phyloP scores from a whole-genome alignment of 2,113 vertebrate species.

The Hemibagrus wyckioides region DNA sequence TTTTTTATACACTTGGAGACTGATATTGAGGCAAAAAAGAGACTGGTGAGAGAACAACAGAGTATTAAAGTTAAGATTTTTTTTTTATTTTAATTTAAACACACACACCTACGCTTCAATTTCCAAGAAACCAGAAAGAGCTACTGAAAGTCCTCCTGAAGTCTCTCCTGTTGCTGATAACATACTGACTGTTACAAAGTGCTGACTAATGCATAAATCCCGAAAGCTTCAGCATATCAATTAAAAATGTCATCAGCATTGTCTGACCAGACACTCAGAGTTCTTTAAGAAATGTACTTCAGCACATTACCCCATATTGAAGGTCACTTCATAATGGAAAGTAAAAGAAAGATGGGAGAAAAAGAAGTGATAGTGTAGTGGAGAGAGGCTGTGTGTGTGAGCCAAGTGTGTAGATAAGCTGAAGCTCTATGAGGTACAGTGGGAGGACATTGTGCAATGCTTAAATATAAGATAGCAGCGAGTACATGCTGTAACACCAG shows the following conservation, averaged over 20 bases:
- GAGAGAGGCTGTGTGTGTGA: neutral
- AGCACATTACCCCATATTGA: neutral
- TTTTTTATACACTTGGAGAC: no score
- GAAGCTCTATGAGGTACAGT: neutral
- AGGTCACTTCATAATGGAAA: neutral
- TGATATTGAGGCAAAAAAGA: no score
- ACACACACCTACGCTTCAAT: neutral
- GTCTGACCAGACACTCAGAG: neutral
- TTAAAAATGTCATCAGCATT: neutral
- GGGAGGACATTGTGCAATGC: neutral
- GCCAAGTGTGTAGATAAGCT: neutral
- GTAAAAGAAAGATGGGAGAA: neutral
- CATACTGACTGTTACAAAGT: neutral
- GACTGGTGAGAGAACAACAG: no score
- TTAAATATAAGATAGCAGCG: neutral
- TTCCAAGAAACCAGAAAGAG: neutral
- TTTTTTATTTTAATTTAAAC: neutral
- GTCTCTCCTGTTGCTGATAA: neutral
- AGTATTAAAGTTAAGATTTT: neutral
- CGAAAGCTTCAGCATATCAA: neutral
- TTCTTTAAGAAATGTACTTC: neutral
- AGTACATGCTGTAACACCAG: neutral
- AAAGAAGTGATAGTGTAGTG: neutral
- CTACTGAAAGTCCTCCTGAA: neutral
- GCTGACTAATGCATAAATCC: neutral